Evolutionary conservation across 1,140 invertebrate genomes (phyloP).

Genomic region (Drosophila sp.): DNA sequence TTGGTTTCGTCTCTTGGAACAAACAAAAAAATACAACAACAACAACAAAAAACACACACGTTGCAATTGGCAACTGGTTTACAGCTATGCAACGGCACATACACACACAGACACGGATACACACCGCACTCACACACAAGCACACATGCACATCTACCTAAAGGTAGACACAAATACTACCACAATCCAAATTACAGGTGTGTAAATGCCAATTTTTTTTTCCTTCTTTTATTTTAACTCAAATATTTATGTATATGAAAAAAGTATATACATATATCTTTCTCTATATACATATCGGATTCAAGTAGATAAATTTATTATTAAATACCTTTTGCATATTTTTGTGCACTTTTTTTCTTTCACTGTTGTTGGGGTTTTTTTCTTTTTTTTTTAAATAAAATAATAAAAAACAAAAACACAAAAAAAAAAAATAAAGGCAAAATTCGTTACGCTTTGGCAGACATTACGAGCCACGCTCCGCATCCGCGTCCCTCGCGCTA

Average conservation of each 20-base stretch:
- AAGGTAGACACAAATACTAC: conserved; percentile 45
- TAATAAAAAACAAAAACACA: conserved; percentile 6
- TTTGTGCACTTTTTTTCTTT: background rate
- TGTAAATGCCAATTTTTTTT: conserved; percentile 67
- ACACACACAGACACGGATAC: conserved; percentile 34
- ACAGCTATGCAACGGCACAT: conserved; percentile 71
- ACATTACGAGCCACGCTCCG: conserved; percentile 76
- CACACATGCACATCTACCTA: conserved; percentile 27
- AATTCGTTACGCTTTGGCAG: conserved; percentile 79
- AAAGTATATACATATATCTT: conserved; percentile 19
- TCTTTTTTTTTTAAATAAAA: background rate
- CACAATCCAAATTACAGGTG: conserved; percentile 62
- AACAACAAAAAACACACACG: conserved; percentile 37
- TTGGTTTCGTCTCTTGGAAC: conserved; percentile 50
- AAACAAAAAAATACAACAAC: conserved; percentile 46
- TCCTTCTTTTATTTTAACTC: conserved; percentile 46
- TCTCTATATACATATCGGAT: background rate
- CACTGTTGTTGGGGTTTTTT: background rate
- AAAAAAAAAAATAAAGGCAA: conserved; percentile 55
- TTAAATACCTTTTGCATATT: background rate
- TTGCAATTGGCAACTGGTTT: conserved; percentile 80
- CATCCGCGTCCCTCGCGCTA: conserved; percentile 57
- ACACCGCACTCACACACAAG: conserved; percentile 27
- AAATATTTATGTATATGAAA: conserved; percentile 27
- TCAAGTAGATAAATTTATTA: too few species aligned